These are phyloP conservation scores for Doris montereyensis DNA, from an alignment of 2,888 invertebrate genomes.

Conservation along the genomic window DNA sequence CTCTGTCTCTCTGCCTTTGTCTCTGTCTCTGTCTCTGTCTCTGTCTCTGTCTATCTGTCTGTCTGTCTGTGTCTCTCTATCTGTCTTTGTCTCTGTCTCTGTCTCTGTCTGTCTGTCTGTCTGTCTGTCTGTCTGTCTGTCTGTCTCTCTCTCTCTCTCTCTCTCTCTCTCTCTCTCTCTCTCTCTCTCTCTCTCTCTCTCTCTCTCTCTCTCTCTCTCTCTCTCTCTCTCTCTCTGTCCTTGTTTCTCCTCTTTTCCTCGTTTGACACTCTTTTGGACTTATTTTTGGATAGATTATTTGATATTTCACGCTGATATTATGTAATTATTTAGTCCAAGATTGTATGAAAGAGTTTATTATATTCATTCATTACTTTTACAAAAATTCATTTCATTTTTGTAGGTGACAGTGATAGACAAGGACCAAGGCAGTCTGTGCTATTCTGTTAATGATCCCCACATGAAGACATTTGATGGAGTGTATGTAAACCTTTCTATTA, in stretches of 20 bases:
- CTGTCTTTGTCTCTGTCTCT: not conserved
- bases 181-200: slow-evolving; percentile 27
- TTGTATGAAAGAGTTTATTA: not conserved
- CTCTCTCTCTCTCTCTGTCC: not conserved
- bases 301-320: too few species aligned
- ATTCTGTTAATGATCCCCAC: slow-evolving; percentile 58
- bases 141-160: not conserved
- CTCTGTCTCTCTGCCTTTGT: not conserved
- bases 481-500: slow-evolving; percentile 43
- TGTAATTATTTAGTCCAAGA: too few species aligned
- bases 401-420: slow-evolving; percentile 54
- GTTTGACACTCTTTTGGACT: too few species aligned
- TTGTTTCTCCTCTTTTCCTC: not conserved
- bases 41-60: not conserved
- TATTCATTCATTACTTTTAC: not conserved
- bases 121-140: not conserved
- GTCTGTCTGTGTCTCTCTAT: not conserved
- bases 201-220: not conserved
- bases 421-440: slow-evolving; percentile 51
- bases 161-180: slow-evolving; percentile 26
- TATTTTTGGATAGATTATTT: too few species aligned
- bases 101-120: not conserved
- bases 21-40: not conserved
- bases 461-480: slow-evolving; percentile 57
- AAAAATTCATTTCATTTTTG: not conserved